Base-by-base conservation (phyloP, 2,797 vertebrate species). In the Enteromius radiatus region DNA sequence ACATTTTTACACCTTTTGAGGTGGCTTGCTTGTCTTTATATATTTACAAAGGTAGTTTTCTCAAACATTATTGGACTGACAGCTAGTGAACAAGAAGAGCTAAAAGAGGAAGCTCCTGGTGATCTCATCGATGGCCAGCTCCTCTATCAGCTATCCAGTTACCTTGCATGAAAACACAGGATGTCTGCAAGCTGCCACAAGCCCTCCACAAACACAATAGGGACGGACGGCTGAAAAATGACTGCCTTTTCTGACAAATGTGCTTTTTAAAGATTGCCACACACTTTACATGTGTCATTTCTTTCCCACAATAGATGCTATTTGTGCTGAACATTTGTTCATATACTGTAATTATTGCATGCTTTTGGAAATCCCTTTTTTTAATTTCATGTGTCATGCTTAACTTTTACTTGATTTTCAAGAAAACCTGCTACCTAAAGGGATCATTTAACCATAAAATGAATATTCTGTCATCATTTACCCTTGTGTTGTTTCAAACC, bases 111-210 rank as follows among this genome's bases (percentile, higher is more conserved):
- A 89, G 77, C 82, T 73, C 59, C 52, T 68, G 82, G 81, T 87
- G 88, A 90, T 89, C 89, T 89, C 86, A 89, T 80, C n/a, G 54
- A 87, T 76, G 91, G 88, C 86, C 31, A 12, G 21, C 65, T 86
- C 87, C 82, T 86, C 86, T 75, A 78, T 86, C 89, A 90, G 90
- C 91, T 89, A 90, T 93, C 86, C 81, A 83, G 88, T 91, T 91
- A 82, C 91, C 81, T 15, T 76, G 33, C 21, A 85, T 67, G 54
- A 80, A 90, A 85, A 84, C 65, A 68, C 89, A 93, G 92, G 93
- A 93, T 90, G 90, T 92, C 85, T 89, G 88, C 92, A 74, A 88
- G 93, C 89, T 87, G 87, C 83, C 87, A 88, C 94, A 93, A 9
- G 88, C 91, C 92, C 88, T 89, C 71, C 76, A 61, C 84, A 89